Conservation (phyloP, 2,797 vertebrate species). For the Furcifer pardalis region DNA sequence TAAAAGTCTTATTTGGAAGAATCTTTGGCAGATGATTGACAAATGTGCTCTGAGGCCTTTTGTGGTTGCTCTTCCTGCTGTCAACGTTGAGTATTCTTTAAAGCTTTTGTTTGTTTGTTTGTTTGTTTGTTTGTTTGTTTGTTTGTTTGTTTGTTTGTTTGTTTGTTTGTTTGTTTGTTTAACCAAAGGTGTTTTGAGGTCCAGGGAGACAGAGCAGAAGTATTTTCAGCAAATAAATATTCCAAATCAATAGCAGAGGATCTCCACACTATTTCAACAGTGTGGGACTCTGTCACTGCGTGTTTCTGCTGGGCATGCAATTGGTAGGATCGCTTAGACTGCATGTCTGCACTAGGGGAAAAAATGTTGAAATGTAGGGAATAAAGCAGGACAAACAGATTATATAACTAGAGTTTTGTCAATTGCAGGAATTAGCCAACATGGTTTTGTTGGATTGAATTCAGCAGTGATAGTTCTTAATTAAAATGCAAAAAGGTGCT, state of each 20-base stretch:
- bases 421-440: not conserved
- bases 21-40: not conserved
- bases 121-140: too few relatives aligned
- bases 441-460: not conserved
- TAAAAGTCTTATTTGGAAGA: not conserved
- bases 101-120: too few relatives aligned
- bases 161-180: too few relatives aligned
- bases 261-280: not conserved
- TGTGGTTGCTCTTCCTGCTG: not conserved
- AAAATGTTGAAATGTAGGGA: not conserved
- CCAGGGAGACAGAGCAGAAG: not conserved
- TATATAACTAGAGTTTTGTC: not conserved
- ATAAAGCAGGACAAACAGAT: not conserved
- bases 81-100: too few relatives aligned
- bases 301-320: not conserved
- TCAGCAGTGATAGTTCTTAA: not conserved
- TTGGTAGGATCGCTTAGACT: not conserved
- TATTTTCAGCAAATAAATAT: not conserved
- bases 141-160: too few relatives aligned
- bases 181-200: not conserved
- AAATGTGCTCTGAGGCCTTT: not conserved
- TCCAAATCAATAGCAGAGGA: not conserved
- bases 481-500: too few relatives aligned
- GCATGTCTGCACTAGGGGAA: not conserved
- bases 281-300: not conserved